Conservation (phyloP, 2,888 invertebrate species). For the Sphinx pinastri region DNA sequence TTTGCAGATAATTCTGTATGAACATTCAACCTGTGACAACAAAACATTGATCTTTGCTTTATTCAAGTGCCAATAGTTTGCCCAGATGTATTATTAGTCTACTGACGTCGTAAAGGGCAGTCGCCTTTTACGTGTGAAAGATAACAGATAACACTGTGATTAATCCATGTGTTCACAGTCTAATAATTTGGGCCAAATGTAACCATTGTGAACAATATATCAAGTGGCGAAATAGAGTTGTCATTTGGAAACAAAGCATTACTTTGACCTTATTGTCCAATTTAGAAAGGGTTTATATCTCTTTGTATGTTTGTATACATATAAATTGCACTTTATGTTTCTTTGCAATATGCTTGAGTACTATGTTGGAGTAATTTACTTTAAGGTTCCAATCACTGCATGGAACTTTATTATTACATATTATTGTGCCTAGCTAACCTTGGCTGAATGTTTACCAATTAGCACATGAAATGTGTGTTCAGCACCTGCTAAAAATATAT, state of each 20-base stretch:
- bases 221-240: neutral
- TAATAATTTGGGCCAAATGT: neutral
- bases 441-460: slow-evolving; percentile 16
- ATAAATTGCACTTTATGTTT: neutral
- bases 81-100: neutral
- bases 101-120: slow-evolving; percentile 1
- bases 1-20: slow-evolving; percentile 9
- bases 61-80: neutral
- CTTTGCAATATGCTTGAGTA: neutral
- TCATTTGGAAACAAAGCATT: slow-evolving; percentile 20
- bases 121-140: slow-evolving; percentile 2
- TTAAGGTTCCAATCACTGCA: too few relatives aligned
- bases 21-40: slow-evolving; percentile 9
- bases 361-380: too few relatives aligned
- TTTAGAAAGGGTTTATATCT: slow-evolving; percentile 12
- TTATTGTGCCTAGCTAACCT: slow-evolving; percentile 7
- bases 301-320: neutral
- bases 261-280: slow-evolving; percentile 14
- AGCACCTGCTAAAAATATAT: neutral
- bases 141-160: neutral
- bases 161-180: neutral
- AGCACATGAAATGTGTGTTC: neutral
- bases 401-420: neutral
- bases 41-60: neutral
- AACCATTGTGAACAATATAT: neutral